Evolutionary conservation across 2,113 vertebrate species (phyloP).

Genomic region (Falco punctatus): DNA sequence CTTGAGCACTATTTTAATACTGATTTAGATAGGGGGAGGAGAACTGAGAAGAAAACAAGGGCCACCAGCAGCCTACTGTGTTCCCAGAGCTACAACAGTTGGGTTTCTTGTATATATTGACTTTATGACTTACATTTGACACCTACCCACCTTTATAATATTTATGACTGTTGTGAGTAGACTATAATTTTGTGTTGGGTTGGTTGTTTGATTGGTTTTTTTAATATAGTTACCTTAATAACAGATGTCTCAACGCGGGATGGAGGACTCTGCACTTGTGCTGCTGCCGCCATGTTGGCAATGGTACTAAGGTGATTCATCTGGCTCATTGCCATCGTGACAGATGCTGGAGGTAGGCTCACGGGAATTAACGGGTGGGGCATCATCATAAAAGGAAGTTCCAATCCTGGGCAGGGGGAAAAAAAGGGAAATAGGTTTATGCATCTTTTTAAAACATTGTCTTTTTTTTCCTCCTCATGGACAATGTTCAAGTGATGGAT

Average conservation of each 20-base stretch:
- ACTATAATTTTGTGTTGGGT: background rate
- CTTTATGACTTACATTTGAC: background rate
- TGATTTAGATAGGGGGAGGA: background rate
- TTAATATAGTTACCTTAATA: constrained; percentile 88
- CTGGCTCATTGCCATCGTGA: constrained; percentile 99
- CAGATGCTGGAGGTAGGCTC: constrained; percentile 98
- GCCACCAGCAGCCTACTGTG: background rate
- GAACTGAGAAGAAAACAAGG: background rate
- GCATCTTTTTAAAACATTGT: background rate
- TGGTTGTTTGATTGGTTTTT: background rate
- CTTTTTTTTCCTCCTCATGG: background rate
- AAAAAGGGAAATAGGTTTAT: background rate
- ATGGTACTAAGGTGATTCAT: constrained; percentile 99
- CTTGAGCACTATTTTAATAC: background rate
- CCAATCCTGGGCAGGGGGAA: constrained; percentile 82
- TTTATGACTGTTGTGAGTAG: background rate
- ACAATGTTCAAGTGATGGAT: background rate
- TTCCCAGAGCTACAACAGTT: background rate
- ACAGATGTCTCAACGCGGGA: constrained; percentile 98
- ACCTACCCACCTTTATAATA: background rate
- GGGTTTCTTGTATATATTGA: background rate
- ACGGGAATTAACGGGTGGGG: constrained; percentile 98
- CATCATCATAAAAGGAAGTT: constrained; percentile 99
- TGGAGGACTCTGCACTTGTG: constrained; percentile 94
- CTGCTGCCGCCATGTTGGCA: constrained; percentile 98